Base-by-base conservation (phyloP, 2,888 invertebrate species). In the Parnassius apollo region DNA sequence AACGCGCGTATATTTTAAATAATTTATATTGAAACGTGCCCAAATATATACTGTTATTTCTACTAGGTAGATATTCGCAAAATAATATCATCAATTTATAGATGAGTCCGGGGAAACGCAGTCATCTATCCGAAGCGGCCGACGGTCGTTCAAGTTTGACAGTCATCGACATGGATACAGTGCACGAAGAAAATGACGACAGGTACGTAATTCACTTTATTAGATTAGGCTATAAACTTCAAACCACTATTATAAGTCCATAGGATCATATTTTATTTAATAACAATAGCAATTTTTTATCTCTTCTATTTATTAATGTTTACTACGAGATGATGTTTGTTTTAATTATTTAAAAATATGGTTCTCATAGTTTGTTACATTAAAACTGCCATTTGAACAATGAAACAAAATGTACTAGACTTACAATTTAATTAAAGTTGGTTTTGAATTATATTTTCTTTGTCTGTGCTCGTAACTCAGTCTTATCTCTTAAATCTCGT, bases 141-240 rank as follows among this genome's bases (percentile, higher is more conserved):
- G 89, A 88, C 68, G 63, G 78, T 71, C 83, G 85, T 62, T 88
- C 90, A 64, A 81, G 77, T 68, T 83, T 89, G 76, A 85, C 85
- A 44, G 78, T 90, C 67, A 88, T 88, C 25, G 91, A 91, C 74
- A 91, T 91, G 91, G 91, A 91, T 71, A 90, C 91, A 3, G 91
- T 91, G 35, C 90, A 90, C 61, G 91, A 91, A 71, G 91, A 91
- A 74, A 91, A 91, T 74, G 91, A 90, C 73, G 90, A 90, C 79
- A 90, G 89, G 90, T 90, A 78, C 42, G n/a, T 18, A 52, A 42
- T 9, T 50, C 13, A 50, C 18, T 50, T n/a, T 18, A 11, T 49
- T 35, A 35, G 7, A 7, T 7, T 35, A 35, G 35, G 35, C 35
- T 2, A 7, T 35, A 35, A 7, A 35, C 35, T 35, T 35, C 4